These are phyloP conservation scores for Trogon surrucura DNA, from an alignment of 2,113 vertebrate species.

Conservation along the genomic window DNA sequence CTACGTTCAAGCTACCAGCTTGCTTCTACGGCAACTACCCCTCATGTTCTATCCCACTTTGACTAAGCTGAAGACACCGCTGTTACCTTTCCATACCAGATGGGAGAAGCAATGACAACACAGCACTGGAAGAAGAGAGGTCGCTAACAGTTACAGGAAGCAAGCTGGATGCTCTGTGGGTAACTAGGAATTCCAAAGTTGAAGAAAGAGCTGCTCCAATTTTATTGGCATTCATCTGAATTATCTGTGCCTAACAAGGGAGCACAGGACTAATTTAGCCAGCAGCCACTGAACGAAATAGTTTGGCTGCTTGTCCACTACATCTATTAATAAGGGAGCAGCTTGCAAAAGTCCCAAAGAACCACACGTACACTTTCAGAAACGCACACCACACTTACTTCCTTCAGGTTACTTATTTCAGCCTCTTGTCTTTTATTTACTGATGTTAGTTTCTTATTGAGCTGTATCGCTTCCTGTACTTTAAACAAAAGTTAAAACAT, in stretches of 20 bases:
- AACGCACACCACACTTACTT: conserved; percentile 74
- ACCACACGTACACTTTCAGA: not conserved
- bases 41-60: not conserved
- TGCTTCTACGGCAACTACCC: not conserved
- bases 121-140: not conserved
- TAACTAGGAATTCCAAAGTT: not conserved
- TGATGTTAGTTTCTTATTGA: conserved; percentile 83
- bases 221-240: not conserved
- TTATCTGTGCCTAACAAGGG: not conserved
- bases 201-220: not conserved
- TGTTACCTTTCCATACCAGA: not conserved
- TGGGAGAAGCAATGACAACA: not conserved
- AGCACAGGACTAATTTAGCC: not conserved
- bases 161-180: accelerated
- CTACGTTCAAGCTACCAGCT: not conserved
- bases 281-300: not conserved
- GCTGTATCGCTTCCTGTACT: conserved; percentile 88
- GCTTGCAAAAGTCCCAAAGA: not conserved
- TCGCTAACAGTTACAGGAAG: not conserved
- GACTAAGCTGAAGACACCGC: not conserved
- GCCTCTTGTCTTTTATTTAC: conserved; percentile 84
- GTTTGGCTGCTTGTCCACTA: not conserved
- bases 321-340: not conserved
- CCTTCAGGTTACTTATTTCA: conserved; percentile 81
- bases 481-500: conserved; percentile 33